Conservation (phyloP, 2,113 vertebrate genomes). For the Trematocara variabile region DNA sequence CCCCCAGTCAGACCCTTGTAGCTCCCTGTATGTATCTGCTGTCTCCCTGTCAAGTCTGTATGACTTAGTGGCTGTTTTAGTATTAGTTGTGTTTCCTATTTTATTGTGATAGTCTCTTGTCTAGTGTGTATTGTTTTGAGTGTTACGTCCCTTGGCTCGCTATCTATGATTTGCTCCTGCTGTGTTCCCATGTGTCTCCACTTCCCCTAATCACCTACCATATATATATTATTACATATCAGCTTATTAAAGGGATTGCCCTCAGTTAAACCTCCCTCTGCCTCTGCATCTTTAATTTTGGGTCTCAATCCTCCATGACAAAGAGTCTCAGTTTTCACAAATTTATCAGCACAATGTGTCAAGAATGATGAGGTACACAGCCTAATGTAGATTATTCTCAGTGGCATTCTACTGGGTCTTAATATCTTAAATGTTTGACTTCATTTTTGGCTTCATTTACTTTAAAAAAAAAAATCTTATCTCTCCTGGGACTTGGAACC, state of each 20-base stretch:
- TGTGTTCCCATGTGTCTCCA: not conserved
- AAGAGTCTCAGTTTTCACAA: not conserved
- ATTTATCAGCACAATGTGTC: not conserved
- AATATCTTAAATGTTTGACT: not conserved
- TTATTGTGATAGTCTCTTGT: not conserved
- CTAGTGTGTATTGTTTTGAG: not conserved
- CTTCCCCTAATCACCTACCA: not conserved
- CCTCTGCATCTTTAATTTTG: not conserved
- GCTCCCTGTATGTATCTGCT: not conserved
- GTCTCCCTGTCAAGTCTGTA: not conserved
- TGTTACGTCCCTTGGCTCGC: not conserved
- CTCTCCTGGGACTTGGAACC: constrained; percentile 6
- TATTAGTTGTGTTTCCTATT: not conserved
- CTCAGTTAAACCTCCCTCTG: not conserved
- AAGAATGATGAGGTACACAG: not conserved
- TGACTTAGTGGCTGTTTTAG: not conserved
- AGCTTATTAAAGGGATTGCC: not conserved
- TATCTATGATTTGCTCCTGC: not conserved
- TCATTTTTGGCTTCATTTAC: not conserved
- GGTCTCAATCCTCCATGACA: not conserved
- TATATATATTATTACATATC: not conserved
- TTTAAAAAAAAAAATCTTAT: not conserved
- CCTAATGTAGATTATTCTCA: not conserved
- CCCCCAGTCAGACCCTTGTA: rapidly evolving
- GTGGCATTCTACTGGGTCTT: not conserved